Percentiles rank a stretch among this genome's conserved stretches.
These are phyloP conservation scores for Erebia palarica DNA, from an alignment of 2,888 invertebrate genomes.

Conservation along the genomic window DNA sequence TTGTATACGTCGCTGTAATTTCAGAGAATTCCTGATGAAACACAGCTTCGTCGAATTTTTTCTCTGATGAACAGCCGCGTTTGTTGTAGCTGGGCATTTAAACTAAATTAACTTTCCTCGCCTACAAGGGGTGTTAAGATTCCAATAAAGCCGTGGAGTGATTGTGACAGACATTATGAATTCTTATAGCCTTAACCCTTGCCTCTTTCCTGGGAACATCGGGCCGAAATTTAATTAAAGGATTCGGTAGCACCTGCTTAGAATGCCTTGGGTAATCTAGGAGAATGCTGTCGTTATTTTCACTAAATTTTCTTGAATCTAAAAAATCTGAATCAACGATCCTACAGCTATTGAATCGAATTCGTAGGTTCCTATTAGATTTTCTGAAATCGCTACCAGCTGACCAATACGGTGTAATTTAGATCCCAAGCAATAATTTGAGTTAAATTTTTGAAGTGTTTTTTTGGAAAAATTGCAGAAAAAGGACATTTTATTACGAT, in stretches of 20 bases:
- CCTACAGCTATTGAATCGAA: not conserved
- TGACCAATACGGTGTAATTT: too few relatives aligned
- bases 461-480: too few relatives aligned
- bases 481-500: not conserved
- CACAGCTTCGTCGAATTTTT: slow-evolving; percentile 48
- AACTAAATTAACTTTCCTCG: slow-evolving; percentile 63
- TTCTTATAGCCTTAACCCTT: slow-evolving; percentile 37
- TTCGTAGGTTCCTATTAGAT: too few relatives aligned
- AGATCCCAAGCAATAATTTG: too few relatives aligned
- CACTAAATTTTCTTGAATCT: not conserved
- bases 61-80: slow-evolving; percentile 63
- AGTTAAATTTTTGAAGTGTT: too few relatives aligned
- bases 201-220: slow-evolving; percentile 1
- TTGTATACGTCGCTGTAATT: slow-evolving; percentile 37
- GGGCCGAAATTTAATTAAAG: slow-evolving; percentile 30
- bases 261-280: slow-evolving; percentile 11
- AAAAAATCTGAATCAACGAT: not conserved
- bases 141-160: slow-evolving; percentile 36
- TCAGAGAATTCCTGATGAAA: slow-evolving; percentile 40
- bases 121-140: slow-evolving; percentile 42
- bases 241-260: slow-evolving; percentile 26
- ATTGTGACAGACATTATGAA: slow-evolving; percentile 38
- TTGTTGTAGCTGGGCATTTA: slow-evolving; percentile 50
- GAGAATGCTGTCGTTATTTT: slow-evolving; percentile 2
- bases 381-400: too few relatives aligned